phyloP scores from a whole-genome alignment of 2,888 invertebrate genomes.

The Artemia sp. region DNA sequence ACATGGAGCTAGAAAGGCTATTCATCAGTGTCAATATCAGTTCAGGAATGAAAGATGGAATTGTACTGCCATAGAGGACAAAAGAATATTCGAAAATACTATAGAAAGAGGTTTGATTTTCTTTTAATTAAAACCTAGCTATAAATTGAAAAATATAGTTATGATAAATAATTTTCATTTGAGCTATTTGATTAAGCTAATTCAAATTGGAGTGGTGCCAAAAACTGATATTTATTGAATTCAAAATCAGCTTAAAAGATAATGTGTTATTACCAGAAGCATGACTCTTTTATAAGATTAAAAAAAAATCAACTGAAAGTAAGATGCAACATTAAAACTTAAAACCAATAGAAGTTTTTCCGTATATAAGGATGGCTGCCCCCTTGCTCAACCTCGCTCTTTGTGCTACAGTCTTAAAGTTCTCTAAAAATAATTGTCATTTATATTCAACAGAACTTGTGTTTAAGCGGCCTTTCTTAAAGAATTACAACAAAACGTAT shows the following conservation, averaged over 20 bases:
- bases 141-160: not conserved
- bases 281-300: constrained; percentile 16
- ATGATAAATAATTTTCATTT: constrained; percentile 4
- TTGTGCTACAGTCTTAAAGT: not conserved
- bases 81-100: constrained; percentile 37
- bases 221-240: constrained; percentile 10
- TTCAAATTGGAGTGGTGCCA: not conserved
- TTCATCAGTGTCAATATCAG: constrained; percentile 40
- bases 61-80: constrained; percentile 33
- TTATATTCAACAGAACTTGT: no score
- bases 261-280: constrained; percentile 9
- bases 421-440: no score
- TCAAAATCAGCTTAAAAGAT: not conserved
- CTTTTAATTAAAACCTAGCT: not conserved
- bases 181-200: not conserved
- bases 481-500: no score
- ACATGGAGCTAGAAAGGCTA: constrained; percentile 37
- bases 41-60: constrained; percentile 42
- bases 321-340: no score
- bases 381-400: not conserved
- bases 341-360: no score
- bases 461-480: no score
- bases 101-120: constrained; percentile 35
- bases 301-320: not conserved
- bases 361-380: not conserved